These are phyloP conservation scores for Emberiza fucata DNA, from an alignment of 2,113 vertebrate genomes.

Conservation along the genomic window DNA sequence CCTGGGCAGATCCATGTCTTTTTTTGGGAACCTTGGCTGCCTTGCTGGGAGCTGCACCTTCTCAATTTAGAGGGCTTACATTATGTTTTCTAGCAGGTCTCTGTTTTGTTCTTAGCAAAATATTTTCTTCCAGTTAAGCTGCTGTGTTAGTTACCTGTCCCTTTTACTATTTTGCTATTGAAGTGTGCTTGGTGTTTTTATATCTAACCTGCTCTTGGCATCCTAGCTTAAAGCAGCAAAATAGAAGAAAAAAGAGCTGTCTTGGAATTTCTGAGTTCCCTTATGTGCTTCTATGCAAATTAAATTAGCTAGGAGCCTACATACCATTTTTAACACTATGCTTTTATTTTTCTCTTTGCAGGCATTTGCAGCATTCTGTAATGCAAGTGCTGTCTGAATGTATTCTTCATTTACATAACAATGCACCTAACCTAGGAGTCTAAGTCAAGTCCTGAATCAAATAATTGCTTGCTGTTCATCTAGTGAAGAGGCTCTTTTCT, in stretches of 20 bases:
- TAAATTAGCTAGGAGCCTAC: background rate
- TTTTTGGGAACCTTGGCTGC: background rate
- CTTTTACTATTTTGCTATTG: background rate
- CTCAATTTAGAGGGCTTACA: background rate
- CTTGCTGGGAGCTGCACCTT: background rate
- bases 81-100: background rate
- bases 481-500: background rate
- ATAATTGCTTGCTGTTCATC: background rate
- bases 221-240: background rate
- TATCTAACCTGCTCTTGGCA: background rate
- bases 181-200: background rate
- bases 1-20: accelerated
- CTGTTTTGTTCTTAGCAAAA: background rate
- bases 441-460: background rate
- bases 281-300: background rate
- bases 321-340: background rate
- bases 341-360: background rate
- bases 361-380: background rate
- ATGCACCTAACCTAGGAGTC: background rate
- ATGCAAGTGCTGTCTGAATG: background rate
- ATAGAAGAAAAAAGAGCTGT: accelerated
- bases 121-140: background rate
- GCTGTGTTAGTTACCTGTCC: background rate
- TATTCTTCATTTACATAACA: background rate
- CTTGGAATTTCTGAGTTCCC: background rate